Base-by-base conservation (phyloP, 2,888 invertebrate species). In the Papilio demoleus region DNA sequence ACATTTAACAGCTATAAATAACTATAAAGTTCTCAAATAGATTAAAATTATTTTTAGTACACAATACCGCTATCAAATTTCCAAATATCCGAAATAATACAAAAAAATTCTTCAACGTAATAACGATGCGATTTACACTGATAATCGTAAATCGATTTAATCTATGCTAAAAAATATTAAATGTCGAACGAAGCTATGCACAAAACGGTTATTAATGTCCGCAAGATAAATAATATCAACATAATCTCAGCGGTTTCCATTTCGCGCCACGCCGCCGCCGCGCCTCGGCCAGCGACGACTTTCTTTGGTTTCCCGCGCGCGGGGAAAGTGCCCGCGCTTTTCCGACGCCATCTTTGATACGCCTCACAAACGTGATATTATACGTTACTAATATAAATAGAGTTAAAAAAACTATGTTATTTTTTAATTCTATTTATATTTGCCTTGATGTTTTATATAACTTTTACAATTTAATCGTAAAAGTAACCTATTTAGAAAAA, bases 281-380 rank as follows among this genome's bases (percentile, higher is more conserved):
- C 47, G 47, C 47, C 27, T 19, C 45, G 19, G 14, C 4, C 22
- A 4, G 0, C 53, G 53, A 56, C 53, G 83, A 89, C 91, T 92
- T 91, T 90, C 91, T 88, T 90, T 85, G 85, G 88, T 88, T 92
- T 93, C 93, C 90, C 90, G 88, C 88, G 85, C 85, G 80, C 80
- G 86, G 90, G 88, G 91, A 92, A 91, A 89, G 90, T 90, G 86
- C 82, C 81, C 81, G 86, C 90, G 88, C 90, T 92, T 92, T 92
- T 92, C 92, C 90, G 87, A 79, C 88, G 91, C 92, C 91, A 92
- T 92, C 83, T 91, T 90, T 83, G 72, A 79, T 77, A 71, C 74
- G 73, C 77, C 78, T 74, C 72, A 75, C 77, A 76, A 71, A 60
- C 75, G 64, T 72, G 72, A 67, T 72, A 71, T 72, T 76, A n/a